Percentiles rank a stretch among this genome's conserved stretches.
phyloP scores from a whole-genome alignment of 2,113 vertebrate species.

The Pao palembangensis region DNA sequence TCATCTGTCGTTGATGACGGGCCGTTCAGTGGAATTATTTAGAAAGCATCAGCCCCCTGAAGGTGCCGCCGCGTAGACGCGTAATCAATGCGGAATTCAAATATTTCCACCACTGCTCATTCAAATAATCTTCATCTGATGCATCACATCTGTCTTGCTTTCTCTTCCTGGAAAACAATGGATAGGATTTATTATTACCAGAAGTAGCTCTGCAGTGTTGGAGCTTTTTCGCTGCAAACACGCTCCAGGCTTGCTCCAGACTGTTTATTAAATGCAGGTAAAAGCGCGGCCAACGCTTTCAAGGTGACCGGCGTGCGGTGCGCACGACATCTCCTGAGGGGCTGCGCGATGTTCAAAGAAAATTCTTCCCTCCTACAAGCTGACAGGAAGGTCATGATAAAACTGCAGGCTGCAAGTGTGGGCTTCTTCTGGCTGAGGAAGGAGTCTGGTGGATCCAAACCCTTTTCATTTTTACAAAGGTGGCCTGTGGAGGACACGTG shows the following conservation, averaged over 20 bases:
- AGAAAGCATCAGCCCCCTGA: too few relatives aligned
- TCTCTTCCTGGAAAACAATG: too few relatives aligned
- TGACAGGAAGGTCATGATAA: constrained; percentile 24
- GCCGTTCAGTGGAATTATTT: too few relatives aligned
- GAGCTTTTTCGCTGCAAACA: neutral
- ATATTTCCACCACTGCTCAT: too few relatives aligned
- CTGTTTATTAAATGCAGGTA: constrained; percentile 7
- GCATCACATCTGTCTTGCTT: too few relatives aligned
- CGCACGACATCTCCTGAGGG: too few relatives aligned
- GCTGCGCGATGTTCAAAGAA: constrained; percentile 7
- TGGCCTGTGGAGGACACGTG: neutral
- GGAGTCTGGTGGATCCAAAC: neutral
- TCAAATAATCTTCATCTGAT: too few relatives aligned
- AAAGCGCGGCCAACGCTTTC: neutral
- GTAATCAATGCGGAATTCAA: too few relatives aligned
- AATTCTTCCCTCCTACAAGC: constrained; percentile 18
- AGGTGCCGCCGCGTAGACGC: too few relatives aligned
- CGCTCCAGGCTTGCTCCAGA: neutral
- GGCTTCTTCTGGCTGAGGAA: constrained; percentile 8
- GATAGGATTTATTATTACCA: too few relatives aligned
- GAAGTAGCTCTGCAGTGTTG: too few relatives aligned
- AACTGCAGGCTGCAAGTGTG: constrained; percentile 7
- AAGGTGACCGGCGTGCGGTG: neutral
- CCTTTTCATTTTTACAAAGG: neutral
- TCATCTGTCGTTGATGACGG: too few relatives aligned